phyloP scores from a whole-genome alignment of 2,888 invertebrate species.

The Dyspetes luteomarginatus region DNA sequence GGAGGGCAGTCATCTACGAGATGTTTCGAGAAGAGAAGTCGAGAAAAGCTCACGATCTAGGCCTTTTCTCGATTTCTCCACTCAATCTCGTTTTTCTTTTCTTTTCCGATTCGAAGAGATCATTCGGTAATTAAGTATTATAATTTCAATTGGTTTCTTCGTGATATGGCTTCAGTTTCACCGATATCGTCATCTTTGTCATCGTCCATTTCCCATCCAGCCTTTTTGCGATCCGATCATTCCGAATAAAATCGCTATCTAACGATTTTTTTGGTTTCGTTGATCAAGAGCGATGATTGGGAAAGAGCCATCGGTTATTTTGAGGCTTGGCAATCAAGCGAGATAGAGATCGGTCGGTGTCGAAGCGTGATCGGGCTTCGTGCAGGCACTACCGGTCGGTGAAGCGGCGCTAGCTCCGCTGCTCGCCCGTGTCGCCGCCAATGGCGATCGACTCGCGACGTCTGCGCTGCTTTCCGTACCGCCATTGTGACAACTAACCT shows the following conservation, averaged over 20 bases:
- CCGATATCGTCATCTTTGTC: constrained; percentile 54
- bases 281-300: constrained; percentile 6
- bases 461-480: constrained; percentile 82
- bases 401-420: constrained; percentile 89
- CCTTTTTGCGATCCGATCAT: background rate
- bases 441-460: constrained; percentile 88
- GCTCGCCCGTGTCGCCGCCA: constrained; percentile 89
- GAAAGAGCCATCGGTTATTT: constrained; percentile 8
- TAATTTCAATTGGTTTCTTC: constrained; percentile 77
- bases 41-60: constrained; percentile 4
- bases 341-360: constrained; percentile 82
- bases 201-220: constrained; percentile 52
- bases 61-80: constrained; percentile 7
- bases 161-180: constrained; percentile 81
- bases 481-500: constrained; percentile 77
- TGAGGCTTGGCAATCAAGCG: constrained; percentile 72
- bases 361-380: constrained; percentile 85
- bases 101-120: constrained; percentile 75
- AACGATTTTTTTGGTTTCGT: background rate
- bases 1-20: too few species aligned
- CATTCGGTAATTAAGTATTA: constrained; percentile 73
- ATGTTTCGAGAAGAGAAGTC: constrained; percentile 13
- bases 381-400: constrained; percentile 89
- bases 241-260: background rate
- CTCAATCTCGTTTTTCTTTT: constrained; percentile 6